Evolutionary conservation across 2,797 vertebrate genomes (phyloP), one percentile per base, ranked within the genome.

Genomic region (Falco columbarius): DNA sequence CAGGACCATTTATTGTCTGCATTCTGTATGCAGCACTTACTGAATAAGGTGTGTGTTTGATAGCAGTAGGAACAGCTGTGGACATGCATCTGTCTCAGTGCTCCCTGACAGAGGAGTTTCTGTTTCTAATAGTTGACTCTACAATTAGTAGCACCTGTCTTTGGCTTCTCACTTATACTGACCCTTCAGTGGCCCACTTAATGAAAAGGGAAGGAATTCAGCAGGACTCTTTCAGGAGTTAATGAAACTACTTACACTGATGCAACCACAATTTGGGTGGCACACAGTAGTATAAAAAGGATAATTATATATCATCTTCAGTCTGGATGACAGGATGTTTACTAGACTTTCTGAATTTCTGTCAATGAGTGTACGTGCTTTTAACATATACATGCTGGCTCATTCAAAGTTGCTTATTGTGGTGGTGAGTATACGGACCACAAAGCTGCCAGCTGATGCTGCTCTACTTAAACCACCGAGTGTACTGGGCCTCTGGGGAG

Each of bases 111-210:
- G 92, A 95, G 66, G 90, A 94, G 90, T 80, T 97, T 94, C 90
- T 82, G 73, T 94, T 97, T 95, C 96, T 89, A 86, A 81, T 58
- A 86, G 82, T 6, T 93, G 68, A 77, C 61, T 93, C 86, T 42
- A 89, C 90, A 89, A 92, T 89, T 96, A 91, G 86, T 80, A 88
- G 85, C 94, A 96, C 94, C 96, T 98, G 97, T 97, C 95, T 91
- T 95, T 86, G 85, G 86, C 91, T 95, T 97, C 81, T 93, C 86
- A 95, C 81, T 96, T 92, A 47, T 90, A 68, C 85, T 87, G 90
- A 96, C 90, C 93, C 68, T 91, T 90, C 82, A 63, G 62, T 81
- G 88, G 83, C 89, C 83, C 63, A 80, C 59, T 91, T 90, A 94
- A 96, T 94, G 84, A 89, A 81, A 83, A 77, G 67, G 89, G 55